Evolutionary conservation across 2,888 invertebrate genomes (phyloP).

Genomic region (Macaria liturata): DNA sequence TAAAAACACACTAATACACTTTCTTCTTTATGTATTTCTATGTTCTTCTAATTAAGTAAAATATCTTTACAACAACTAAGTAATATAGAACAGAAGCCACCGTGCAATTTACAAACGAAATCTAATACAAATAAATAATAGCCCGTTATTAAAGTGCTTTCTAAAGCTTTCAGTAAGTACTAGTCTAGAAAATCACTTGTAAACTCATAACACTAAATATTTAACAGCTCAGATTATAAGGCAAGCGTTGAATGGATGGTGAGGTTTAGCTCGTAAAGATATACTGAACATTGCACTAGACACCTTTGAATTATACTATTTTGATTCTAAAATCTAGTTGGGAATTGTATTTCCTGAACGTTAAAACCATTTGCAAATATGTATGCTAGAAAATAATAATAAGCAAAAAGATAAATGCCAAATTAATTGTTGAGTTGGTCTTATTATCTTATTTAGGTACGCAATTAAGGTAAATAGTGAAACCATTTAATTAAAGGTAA

Average conservation of each 20-base stretch:
- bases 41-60: too few species aligned
- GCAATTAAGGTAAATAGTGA: too few species aligned
- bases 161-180: constrained; percentile 5
- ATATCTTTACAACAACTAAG: too few species aligned
- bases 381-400: background rate
- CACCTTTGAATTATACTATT: constrained; percentile 32
- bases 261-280: constrained; percentile 33
- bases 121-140: background rate
- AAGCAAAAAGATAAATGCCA: too few species aligned
- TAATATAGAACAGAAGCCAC: background rate
- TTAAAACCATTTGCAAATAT: constrained; percentile 17
- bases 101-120: background rate
- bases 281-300: constrained; percentile 28
- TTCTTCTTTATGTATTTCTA: too few species aligned
- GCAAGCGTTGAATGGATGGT: constrained; percentile 18
- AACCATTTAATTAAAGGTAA: too few species aligned
- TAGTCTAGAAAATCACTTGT: background rate
- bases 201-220: constrained; percentile 14
- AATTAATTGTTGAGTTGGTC: too few species aligned
- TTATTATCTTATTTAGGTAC: too few species aligned
- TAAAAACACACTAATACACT: too few species aligned
- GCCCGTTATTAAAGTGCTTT: background rate
- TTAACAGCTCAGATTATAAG: constrained; percentile 20
- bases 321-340: constrained; percentile 31
- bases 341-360: constrained; percentile 30